Conservation (phyloP, 2,113 vertebrate genomes). For the Natator depressus region DNA sequence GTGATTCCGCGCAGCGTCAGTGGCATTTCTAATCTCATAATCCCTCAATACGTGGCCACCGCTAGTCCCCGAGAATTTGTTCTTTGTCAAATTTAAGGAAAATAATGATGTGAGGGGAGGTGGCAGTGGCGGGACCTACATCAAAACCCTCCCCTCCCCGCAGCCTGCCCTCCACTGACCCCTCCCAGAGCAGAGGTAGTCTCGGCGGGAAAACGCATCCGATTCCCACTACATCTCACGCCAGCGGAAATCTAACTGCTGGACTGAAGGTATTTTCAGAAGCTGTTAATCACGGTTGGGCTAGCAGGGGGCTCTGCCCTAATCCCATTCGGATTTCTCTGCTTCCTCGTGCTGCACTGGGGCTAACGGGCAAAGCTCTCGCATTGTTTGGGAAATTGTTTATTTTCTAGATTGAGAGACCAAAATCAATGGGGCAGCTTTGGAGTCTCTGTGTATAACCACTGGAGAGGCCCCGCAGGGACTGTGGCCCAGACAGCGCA, state of each 20-base stretch:
- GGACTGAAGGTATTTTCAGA: neutral
- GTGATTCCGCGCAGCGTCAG: conserved; percentile 57
- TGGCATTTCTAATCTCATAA: conserved; percentile 72
- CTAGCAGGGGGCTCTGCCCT: accelerated
- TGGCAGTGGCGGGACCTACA: neutral
- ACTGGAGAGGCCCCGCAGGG: neutral
- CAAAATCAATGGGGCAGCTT: neutral
- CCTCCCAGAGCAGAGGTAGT: accelerated
- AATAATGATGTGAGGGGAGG: accelerated
- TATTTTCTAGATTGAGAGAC: neutral
- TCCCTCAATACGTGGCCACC: conserved; percentile 52
- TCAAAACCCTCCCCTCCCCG: neutral
- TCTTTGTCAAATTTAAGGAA: conserved; percentile 24
- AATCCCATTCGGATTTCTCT: accelerated
- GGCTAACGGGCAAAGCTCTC: neutral
- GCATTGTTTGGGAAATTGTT: neutral
- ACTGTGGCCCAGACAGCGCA: neutral
- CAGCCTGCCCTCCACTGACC: neutral
- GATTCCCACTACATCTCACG: neutral
- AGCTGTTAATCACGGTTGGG: neutral
- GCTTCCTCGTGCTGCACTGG: neutral
- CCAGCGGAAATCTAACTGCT: accelerated
- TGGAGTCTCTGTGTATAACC: neutral
- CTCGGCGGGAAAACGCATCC: accelerated
- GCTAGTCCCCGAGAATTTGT: conserved; percentile 61